A percentile compares a stretch with the other conserved stretches of the same genome.
phyloP scores from a whole-genome alignment of 2,797 vertebrate species.

The Pantherophis alleghaniensis region DNA sequence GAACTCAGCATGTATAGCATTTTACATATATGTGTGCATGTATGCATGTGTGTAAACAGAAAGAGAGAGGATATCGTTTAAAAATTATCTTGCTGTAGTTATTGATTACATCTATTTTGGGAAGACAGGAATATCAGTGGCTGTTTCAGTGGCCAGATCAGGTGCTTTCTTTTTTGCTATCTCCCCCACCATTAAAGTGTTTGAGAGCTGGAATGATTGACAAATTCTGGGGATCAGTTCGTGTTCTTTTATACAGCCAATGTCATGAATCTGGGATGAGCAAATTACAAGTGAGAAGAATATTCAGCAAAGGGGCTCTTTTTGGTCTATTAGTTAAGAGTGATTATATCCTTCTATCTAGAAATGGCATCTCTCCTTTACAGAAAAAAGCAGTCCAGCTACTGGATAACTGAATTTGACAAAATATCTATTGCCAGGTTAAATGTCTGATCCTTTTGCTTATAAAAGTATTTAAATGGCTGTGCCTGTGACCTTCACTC shows the following conservation, averaged over 20 bases:
- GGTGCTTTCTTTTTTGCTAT: neutral
- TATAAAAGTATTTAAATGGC: neutral
- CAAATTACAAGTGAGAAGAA: neutral
- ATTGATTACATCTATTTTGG: neutral
- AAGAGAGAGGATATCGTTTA: neutral
- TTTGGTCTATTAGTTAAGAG: neutral
- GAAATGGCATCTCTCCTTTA: neutral
- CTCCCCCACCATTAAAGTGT: neutral
- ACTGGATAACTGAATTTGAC: neutral
- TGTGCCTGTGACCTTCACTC: neutral
- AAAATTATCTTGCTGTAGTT: neutral
- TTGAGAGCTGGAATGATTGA: neutral
- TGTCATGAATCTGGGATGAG: neutral
- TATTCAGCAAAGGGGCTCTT: neutral
- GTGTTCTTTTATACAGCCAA: neutral
- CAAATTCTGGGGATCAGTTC: neutral
- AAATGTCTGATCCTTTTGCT: accelerated
- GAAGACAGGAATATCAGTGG: neutral
- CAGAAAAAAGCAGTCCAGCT: neutral
- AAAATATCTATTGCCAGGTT: constrained; percentile 27
- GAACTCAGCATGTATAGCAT: neutral
- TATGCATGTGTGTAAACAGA: neutral
- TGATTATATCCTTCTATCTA: neutral
- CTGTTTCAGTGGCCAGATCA: neutral
- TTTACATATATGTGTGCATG: neutral